Base-by-base conservation (phyloP, 2,797 vertebrate species). In the Poecilia picta region DNA sequence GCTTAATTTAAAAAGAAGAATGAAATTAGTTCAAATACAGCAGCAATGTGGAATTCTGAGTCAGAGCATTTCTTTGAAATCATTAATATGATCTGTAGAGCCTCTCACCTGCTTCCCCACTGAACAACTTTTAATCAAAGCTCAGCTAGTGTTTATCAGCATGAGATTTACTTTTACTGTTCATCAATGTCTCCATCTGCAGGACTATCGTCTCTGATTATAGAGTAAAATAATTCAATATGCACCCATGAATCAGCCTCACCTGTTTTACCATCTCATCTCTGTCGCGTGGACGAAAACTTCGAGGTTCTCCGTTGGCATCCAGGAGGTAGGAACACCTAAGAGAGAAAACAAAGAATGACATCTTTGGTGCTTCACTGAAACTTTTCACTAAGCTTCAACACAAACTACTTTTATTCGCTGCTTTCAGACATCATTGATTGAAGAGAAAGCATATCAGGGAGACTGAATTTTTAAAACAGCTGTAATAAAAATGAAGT, bases 221-320 rank as follows among this genome's bases (percentile, higher is more conserved):
- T 4, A 66, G 62, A 66, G 36, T 33, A 23, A 39, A 66, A 23
- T 66, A 3, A 66, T 41, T 8, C 41, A 41, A 68, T 41, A 68
- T 41, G 36, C 3, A 20, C 8, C n/a, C 3, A 25, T 55, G 1
- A 70, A n/a, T 13, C 45, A n/a, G 18, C 70, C 81, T 96, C 85
- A 98, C 95, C 91, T 96, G 96, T 90, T 97, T 97, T 79, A 97
- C 95, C 96, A 98, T 96, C 80, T 98, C 97, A 18, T 98, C 97
- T 73, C 97, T 92, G 91, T 98, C 97, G 12, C 96, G 95, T 5
- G 96, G 96, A 7, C 96, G 95, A 86, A 98, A 97, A 51, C 18
- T 81, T 1, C 96, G 94, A 0, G 93, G 0, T 36, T 97, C 96
- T 15, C 97, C 97, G 0, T 87, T 95, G 70, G 90, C 81, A 41